Evolutionary conservation across 1,140 invertebrate genomes (phyloP).

Genomic region (Venustaconcha ellipsiformis): DNA sequence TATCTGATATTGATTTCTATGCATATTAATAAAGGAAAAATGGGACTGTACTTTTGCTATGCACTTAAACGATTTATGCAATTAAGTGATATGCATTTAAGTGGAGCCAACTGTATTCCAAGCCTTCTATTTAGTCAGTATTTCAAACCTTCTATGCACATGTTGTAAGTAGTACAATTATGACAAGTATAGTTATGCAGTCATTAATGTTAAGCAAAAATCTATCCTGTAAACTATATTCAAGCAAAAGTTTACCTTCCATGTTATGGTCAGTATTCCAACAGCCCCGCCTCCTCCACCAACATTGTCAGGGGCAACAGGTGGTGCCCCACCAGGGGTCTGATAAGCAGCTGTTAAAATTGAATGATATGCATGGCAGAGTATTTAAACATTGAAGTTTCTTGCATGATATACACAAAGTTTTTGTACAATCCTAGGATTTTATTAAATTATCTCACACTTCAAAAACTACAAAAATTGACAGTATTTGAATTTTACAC

Average conservation of each 20-base stretch:
- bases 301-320: constrained; percentile 79
- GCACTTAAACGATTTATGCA: no score
- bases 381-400: background rate
- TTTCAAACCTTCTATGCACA: no score
- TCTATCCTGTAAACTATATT: no score
- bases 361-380: background rate
- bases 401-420: background rate
- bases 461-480: background rate
- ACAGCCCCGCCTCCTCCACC: constrained; percentile 93
- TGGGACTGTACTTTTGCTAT: no score
- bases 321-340: constrained; percentile 40
- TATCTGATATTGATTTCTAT: no score
- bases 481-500: background rate
- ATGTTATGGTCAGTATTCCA: constrained; percentile 92
- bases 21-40: no score
- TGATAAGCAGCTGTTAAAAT: constrained; percentile 31
- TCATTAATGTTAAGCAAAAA: no score
- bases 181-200: no score
- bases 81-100: no score
- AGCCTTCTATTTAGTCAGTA: no score
- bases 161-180: no score
- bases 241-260: constrained; percentile 73
- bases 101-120: no score
- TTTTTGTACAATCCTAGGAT: background rate
- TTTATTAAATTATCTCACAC: background rate